phyloP scores from a whole-genome alignment of 2,797 vertebrate species.

The Holocentrus rufus region DNA sequence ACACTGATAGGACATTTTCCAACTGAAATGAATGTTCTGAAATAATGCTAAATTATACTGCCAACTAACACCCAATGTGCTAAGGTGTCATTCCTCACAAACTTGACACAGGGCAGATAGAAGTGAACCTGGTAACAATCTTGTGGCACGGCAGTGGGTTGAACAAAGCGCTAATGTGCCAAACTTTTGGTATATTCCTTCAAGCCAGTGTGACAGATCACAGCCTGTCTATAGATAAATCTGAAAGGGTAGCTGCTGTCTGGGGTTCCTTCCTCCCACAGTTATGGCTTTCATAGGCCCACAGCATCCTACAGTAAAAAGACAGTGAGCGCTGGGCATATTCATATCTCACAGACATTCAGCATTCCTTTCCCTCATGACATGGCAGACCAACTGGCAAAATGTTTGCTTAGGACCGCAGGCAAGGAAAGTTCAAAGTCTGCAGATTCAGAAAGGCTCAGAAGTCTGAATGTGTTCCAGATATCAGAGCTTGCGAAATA shows the following conservation, averaged over 20 bases:
- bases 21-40: background rate
- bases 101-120: background rate
- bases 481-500: constrained; percentile 33
- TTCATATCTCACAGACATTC: constrained; percentile 60
- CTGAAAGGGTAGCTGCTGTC: constrained; percentile 52
- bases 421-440: constrained; percentile 45
- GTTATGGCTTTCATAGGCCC: constrained; percentile 68
- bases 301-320: constrained; percentile 54
- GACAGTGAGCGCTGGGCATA: constrained; percentile 35
- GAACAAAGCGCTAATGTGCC: constrained; percentile 24
- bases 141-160: background rate
- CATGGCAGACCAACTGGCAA: constrained; percentile 31
- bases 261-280: constrained; percentile 64
- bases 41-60: background rate
- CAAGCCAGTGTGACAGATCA: constrained; percentile 50
- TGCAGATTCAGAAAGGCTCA: constrained; percentile 30
- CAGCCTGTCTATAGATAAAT: constrained; percentile 48
- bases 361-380: constrained; percentile 72
- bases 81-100: no score
- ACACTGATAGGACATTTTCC: background rate
- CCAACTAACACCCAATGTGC: background rate
- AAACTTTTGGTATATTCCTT: constrained; percentile 32
- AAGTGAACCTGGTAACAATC: constrained; percentile 1
- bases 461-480: constrained; percentile 22
- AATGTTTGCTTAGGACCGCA: constrained; percentile 56